Conservation (phyloP, 2,888 invertebrate species). For the Ceraclea dissimilis region DNA sequence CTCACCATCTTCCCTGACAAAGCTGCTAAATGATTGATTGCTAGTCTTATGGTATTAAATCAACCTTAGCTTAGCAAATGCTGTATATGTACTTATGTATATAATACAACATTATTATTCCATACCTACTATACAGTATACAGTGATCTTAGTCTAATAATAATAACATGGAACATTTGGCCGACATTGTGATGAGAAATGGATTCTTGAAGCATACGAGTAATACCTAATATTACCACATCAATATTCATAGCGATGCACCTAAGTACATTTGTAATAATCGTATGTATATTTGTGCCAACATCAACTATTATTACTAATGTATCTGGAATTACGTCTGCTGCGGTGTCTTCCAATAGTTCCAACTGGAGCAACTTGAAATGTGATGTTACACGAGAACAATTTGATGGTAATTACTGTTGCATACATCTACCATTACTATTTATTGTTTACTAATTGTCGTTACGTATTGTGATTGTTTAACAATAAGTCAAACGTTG, state of each 20-base stretch:
- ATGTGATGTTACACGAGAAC: no score
- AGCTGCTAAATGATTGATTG: slow-evolving; percentile 21
- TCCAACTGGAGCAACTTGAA: no score
- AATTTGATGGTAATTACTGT: no score
- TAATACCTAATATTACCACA: neutral
- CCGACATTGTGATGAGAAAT: neutral
- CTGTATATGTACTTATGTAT: no score
- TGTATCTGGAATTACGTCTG: neutral
- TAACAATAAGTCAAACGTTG: no score
- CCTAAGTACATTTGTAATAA: no score
- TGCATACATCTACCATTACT: no score
- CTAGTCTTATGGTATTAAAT: slow-evolving; percentile 17
- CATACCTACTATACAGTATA: no score
- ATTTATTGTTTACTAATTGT: no score
- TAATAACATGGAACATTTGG: neutral
- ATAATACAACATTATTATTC: slow-evolving; percentile 2
- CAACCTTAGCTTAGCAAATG: slow-evolving; percentile 11
- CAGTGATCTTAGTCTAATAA: no score
- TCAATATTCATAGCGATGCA: neutral
- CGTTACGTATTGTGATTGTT: no score
- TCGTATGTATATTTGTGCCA: neutral
- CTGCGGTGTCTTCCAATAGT: neutral
- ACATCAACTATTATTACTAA: neutral
- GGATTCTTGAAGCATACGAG: neutral
- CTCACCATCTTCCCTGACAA: slow-evolving; percentile 15